These are phyloP conservation scores for Aphaenogaster ashmeadi DNA, from an alignment of 1,140 invertebrate species.

Conservation along the genomic window DNA sequence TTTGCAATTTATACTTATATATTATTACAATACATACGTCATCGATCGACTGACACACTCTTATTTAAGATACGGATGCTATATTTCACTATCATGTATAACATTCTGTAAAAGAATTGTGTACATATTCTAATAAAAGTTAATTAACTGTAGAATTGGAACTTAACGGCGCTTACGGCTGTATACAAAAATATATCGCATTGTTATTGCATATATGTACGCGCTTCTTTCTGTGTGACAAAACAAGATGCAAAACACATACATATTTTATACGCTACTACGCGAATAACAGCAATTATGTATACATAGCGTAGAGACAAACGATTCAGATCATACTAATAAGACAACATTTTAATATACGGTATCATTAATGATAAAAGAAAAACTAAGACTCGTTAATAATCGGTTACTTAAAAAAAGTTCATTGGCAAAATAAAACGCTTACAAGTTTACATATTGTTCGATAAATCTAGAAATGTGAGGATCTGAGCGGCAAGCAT, in stretches of 20 bases:
- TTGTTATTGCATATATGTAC: slow-evolving; percentile 50
- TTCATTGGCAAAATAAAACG: slow-evolving; percentile 40
- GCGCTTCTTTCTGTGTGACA: background rate
- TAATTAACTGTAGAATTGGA: slow-evolving; percentile 53
- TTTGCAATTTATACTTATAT: slow-evolving; percentile 28
- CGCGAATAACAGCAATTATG: background rate
- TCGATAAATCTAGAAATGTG: slow-evolving; percentile 27
- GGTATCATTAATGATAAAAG: background rate
- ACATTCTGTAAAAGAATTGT: slow-evolving; percentile 50
- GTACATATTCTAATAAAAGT: slow-evolving; percentile 52
- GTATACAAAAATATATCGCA: slow-evolving; percentile 72
- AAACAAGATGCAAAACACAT: slow-evolving; percentile 4
- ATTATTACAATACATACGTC: slow-evolving; percentile 9
- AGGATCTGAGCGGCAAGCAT: slow-evolving; percentile 6
- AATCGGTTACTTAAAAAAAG: slow-evolving; percentile 13
- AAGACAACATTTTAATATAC: slow-evolving; percentile 4
- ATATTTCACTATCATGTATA: slow-evolving; percentile 37
- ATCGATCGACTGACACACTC: slow-evolving; percentile 11
- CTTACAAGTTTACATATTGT: slow-evolving; percentile 9
- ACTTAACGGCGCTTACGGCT: slow-evolving; percentile 41
- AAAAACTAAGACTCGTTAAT: background rate
- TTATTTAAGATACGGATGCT: slow-evolving; percentile 18
- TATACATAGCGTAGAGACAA: background rate
- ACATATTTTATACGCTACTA: slow-evolving; percentile 16
- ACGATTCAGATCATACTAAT: slow-evolving; percentile 30